A percentile compares a stretch with the other conserved stretches of the same genome.
Evolutionary conservation across 2,797 vertebrate genomes (phyloP).

Genomic region (Sternarchorhynchus goeldii): DNA sequence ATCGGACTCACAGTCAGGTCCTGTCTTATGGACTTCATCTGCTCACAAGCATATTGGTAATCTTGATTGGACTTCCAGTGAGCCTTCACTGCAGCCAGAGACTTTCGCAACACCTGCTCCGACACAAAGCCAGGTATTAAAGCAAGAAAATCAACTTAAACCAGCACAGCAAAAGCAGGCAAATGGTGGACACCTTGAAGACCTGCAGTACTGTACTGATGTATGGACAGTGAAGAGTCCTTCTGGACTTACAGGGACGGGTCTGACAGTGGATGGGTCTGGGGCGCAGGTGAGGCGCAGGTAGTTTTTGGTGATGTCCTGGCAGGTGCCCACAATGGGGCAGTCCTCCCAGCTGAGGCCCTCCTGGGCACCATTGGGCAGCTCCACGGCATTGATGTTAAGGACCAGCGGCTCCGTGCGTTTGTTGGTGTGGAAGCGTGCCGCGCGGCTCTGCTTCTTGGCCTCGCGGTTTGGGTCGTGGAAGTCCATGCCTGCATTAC

Average conservation of each 20-base stretch:
- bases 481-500: constrained; percentile 80
- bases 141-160: background rate
- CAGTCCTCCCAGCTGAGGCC: constrained; percentile 90
- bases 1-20: constrained; percentile 84
- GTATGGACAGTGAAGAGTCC: background rate
- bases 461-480: constrained; percentile 89
- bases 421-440: constrained; percentile 88
- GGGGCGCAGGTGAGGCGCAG: constrained; percentile 91
- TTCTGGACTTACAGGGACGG: constrained; percentile 73
- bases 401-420: constrained; percentile 88
- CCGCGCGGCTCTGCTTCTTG: constrained; percentile 90
- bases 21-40: constrained; percentile 94
- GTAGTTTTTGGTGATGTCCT: constrained; percentile 90
- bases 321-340: constrained; percentile 89
- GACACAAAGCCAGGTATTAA: constrained; percentile 1
- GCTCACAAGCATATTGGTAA: constrained; percentile 90
- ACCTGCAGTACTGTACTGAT: background rate
- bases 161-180: background rate
- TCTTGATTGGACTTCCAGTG: constrained; percentile 92
- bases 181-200: background rate
- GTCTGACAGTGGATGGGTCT: constrained; percentile 87
- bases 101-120: constrained; percentile 83
- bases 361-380: constrained; percentile 76
- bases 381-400: constrained; percentile 78
- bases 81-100: constrained; percentile 81